These are phyloP conservation scores for Sphaerodactylus townsendi DNA, from an alignment of 2,113 vertebrate genomes.

Conservation along the genomic window DNA sequence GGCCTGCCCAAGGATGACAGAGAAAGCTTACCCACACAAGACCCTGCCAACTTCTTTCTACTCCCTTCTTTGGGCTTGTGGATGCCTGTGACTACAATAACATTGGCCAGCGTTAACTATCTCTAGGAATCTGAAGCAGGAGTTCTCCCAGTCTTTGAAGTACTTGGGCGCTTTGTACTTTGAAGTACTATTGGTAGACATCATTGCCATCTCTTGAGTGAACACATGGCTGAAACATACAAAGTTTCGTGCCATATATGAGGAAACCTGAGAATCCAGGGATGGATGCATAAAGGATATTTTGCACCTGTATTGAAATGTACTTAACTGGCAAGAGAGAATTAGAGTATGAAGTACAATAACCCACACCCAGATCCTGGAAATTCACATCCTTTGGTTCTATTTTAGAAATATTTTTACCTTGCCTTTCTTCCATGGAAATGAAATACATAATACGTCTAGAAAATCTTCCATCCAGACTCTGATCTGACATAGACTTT, in stretches of 20 bases:
- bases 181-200: not conserved
- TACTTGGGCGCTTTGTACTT: not conserved
- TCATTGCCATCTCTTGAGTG: not conserved
- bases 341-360: too few relatives aligned
- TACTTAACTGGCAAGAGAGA: too few relatives aligned
- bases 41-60: not conserved
- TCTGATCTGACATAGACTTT: too few relatives aligned
- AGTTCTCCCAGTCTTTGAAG: not conserved
- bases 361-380: not conserved
- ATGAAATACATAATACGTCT: too few relatives aligned
- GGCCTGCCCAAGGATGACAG: too few relatives aligned
- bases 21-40: not conserved
- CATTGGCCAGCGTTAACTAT: not conserved
- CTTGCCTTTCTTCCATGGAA: too few relatives aligned
- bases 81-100: not conserved
- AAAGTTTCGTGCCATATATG: not conserved
- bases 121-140: not conserved
- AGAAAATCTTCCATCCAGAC: too few relatives aligned
- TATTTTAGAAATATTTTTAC: not conserved
- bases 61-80: not conserved
- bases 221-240: not conserved
- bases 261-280: not conserved
- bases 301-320: not conserved
- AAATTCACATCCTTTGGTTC: not conserved
- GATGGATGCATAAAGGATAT: not conserved